Evolutionary conservation across 1,140 invertebrate species (phyloP), one percentile per base, ranked within the genome.

Genomic region (Sitophilus oryzae): DNA sequence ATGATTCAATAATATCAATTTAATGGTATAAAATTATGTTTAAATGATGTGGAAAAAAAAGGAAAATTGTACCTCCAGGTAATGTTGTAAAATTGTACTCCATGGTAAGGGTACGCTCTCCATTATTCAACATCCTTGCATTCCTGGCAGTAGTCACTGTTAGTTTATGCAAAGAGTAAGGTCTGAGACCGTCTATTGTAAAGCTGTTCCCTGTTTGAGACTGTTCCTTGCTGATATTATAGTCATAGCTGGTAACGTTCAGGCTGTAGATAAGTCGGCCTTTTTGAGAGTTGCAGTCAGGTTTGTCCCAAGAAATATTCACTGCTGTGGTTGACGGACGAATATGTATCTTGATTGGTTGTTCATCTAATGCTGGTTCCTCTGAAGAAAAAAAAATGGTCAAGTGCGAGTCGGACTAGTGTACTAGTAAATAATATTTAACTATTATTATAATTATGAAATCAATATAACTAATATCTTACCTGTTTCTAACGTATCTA

Each of bases 11-110:
- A n/a, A n/a, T n/a, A n/a, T n/a, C n/a, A n/a, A n/a, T n/a, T n/a
- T n/a, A n/a, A n/a, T n/a, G n/a, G n/a, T n/a, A n/a, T n/a, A n/a
- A n/a, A n/a, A n/a, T n/a, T n/a, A n/a, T n/a, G n/a, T n/a, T n/a
- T n/a, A n/a, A n/a, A n/a, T n/a, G n/a, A n/a, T n/a, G n/a, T n/a
- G n/a, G n/a, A n/a, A n/a, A n/a, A n/a, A n/a, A n/a, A n/a, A n/a
- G n/a, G n/a, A n/a, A n/a, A n/a, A n/a, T n/a, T n/a, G n/a, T 47
- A 64, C 63, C 51, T 54, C 62, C 65, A 11, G 65, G 44, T 41
- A 60, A 42, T 5, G 65, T 66, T 8, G 42, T 56, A 43, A 66
- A 65, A 37, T 53, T 37, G 16, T 56, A 50, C 0, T 16, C 35
- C 5, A 56, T 49, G 5, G 11, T 54, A 3, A 42, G 14, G 14